A percentile compares a stretch with the other conserved stretches of the same genome.
phyloP scores from a whole-genome alignment of 2,113 vertebrate genomes.

The Chaenogobius annularis region DNA sequence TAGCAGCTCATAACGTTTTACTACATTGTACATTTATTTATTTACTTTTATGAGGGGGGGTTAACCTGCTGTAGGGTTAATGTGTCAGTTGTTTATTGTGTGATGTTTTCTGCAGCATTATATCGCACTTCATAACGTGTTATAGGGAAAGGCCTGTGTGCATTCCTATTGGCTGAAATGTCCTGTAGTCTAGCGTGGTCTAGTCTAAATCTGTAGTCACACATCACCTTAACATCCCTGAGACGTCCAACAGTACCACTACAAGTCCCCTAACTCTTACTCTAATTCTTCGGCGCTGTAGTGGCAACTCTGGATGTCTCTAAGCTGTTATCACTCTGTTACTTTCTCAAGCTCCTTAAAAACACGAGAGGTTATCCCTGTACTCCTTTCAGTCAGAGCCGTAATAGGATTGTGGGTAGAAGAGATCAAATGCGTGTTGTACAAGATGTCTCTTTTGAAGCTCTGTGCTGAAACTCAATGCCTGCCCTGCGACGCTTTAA shows the following conservation, averaged over 20 bases:
- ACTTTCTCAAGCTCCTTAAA: constrained; percentile 10
- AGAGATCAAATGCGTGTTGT: constrained; percentile 2
- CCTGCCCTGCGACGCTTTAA: background rate
- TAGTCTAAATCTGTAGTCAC: background rate
- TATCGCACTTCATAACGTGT: no score
- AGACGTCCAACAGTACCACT: background rate
- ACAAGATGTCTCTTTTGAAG: constrained; percentile 4
- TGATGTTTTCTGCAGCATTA: no score
- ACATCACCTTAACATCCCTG: background rate
- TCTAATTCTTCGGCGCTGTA: constrained; percentile 1
- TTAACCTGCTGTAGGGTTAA: no score
- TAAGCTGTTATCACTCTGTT: background rate
- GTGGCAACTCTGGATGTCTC: background rate
- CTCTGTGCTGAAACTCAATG: background rate
- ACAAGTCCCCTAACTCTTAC: background rate
- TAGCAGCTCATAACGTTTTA: no score
- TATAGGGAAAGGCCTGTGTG: no score
- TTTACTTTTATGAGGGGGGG: no score
- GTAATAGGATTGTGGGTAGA: constrained; percentile 5
- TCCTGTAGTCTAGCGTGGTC: no score
- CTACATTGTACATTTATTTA: no score
- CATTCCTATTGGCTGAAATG: no score
- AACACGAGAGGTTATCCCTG: constrained; percentile 6
- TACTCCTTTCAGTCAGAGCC: constrained; percentile 5
- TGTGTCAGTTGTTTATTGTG: no score